Percentiles rank a stretch among this genome's conserved stretches.
Conservation (phyloP, 1,140 invertebrate genomes). For the Acromyrmex heyeri region DNA sequence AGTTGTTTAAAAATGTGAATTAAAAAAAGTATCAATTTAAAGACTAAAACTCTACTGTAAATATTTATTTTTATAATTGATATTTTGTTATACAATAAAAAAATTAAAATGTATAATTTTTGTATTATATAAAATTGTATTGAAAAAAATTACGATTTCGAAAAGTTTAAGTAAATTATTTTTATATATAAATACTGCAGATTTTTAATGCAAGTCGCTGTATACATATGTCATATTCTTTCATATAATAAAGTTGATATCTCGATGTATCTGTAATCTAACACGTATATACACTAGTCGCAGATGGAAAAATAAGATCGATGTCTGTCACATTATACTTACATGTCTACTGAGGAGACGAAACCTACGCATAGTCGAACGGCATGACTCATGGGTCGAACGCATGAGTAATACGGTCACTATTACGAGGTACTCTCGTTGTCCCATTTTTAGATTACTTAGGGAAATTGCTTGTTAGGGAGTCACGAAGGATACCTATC, state of each 20-base stretch:
- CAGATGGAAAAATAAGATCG: constrained; percentile 26
- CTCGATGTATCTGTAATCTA: neutral
- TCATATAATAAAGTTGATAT: neutral
- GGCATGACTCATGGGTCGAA: constrained; percentile 54
- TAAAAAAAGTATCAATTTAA: neutral
- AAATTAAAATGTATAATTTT: neutral
- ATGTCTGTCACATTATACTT: constrained; percentile 32
- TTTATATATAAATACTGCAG: neutral
- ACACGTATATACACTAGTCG: neutral
- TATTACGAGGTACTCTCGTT: constrained; percentile 26
- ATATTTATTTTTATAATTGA: constrained; percentile 1
- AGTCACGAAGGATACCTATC: constrained; percentile 2
- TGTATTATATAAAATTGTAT: no score
- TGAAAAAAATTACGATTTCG: neutral
- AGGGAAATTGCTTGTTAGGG: constrained; percentile 24
- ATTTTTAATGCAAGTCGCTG: neutral
- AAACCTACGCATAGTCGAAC: constrained; percentile 59
- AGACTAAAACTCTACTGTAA: neutral
- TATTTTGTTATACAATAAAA: neutral
- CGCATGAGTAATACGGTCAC: constrained; percentile 54
- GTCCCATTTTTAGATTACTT: constrained; percentile 23
- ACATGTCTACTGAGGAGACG: constrained; percentile 37
- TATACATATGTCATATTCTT: neutral
- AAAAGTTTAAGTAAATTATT: neutral
- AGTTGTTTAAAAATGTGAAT: neutral